These are phyloP conservation scores for Helicoverpa assulta DNA, from an alignment of 2,888 invertebrate species.

Conservation along the genomic window DNA sequence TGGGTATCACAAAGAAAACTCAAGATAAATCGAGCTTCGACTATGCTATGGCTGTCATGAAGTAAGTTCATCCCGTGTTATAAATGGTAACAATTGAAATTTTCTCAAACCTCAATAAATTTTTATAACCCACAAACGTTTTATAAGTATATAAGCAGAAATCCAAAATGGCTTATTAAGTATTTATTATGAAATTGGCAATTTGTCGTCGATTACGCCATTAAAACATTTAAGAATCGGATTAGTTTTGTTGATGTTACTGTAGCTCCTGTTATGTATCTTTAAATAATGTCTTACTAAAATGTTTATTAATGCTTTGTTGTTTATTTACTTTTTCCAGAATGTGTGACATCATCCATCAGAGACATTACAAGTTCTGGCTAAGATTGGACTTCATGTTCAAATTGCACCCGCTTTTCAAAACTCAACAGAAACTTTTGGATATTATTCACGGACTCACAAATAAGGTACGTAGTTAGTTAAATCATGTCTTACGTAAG, in stretches of 20 bases:
- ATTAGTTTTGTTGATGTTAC: too few species aligned
- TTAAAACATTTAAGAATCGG: too few species aligned
- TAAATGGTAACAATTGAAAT: too few species aligned
- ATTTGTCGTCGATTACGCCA: too few species aligned
- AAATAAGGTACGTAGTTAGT: slow-evolving; percentile 88
- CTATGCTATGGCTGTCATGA: slow-evolving; percentile 96
- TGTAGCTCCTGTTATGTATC: too few species aligned
- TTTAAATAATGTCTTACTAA: too few species aligned
- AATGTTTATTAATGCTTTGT: background rate
- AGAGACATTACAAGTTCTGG: slow-evolving; percentile 94
- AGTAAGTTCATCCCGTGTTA: slow-evolving; percentile 74
- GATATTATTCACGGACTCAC: slow-evolving; percentile 94
- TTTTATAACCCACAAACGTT: too few species aligned
- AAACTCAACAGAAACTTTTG: slow-evolving; percentile 92
- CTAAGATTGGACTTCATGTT: slow-evolving; percentile 93
- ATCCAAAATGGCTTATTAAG: too few species aligned
- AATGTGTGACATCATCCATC: slow-evolving; percentile 95
- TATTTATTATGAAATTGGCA: too few species aligned
- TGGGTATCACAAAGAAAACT: slow-evolving; percentile 94
- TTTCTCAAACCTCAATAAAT: too few species aligned
- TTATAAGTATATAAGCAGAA: too few species aligned
- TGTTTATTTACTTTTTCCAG: slow-evolving; percentile 65
- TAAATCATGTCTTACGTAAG: background rate
- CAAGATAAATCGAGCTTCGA: slow-evolving; percentile 93
- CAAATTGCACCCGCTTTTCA: slow-evolving; percentile 92